Conservation (phyloP, 1,140 invertebrate species). For the Bombus affinis region DNA sequence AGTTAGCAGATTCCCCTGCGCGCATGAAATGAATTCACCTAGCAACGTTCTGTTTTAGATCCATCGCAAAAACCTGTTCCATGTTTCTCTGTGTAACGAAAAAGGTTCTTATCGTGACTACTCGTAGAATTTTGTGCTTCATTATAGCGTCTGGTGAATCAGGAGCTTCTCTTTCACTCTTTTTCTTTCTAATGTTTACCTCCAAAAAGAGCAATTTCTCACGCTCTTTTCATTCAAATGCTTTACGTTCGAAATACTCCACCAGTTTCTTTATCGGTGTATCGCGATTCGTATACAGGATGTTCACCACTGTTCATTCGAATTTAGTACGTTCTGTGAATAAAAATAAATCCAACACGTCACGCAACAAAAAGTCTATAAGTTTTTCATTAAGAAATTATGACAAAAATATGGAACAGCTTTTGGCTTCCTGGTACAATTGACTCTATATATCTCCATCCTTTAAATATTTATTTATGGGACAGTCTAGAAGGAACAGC, state of each 20-base stretch:
- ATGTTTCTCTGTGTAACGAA: not conserved
- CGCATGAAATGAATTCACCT: not conserved
- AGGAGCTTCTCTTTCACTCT: not conserved
- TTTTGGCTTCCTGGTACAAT: no score
- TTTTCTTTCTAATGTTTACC: not conserved
- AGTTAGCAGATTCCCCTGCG: not conserved
- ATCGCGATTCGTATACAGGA: not conserved
- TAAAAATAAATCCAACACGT: not conserved
- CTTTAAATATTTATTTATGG: no score
- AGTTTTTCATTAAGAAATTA: no score
- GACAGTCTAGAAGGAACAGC: no score
- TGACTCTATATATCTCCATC: no score
- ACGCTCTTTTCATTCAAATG: slow-evolving; percentile 5
- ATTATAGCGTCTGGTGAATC: not conserved
- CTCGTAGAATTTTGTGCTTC: not conserved
- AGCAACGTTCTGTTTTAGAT: not conserved
- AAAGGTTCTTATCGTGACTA: slow-evolving; percentile 18
- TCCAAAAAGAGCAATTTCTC: not conserved
- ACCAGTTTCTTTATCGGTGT: no score
- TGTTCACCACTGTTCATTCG: not conserved
- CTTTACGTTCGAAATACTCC: not conserved
- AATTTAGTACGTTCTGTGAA: not conserved
- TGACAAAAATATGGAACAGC: no score
- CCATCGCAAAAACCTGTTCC: not conserved
- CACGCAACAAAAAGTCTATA: not conserved